A percentile compares a stretch with the other conserved stretches of the same genome.
Evolutionary conservation across 2,113 vertebrate genomes (phyloP).

Genomic region (Cariama cristata): DNA sequence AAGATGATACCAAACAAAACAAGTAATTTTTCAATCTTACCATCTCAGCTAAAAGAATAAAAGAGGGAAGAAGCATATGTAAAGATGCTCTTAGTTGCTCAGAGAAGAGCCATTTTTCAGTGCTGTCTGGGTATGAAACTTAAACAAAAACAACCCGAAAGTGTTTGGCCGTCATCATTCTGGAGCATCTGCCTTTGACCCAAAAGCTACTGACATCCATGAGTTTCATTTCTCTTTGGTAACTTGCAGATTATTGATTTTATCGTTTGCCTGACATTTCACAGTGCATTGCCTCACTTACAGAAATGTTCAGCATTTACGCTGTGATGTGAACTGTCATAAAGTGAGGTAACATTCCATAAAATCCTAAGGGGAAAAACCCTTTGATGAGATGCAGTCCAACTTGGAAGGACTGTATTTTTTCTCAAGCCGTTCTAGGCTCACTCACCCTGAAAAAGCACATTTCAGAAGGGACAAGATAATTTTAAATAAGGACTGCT

Average conservation of each 20-base stretch:
- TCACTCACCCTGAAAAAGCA: conserved; percentile 55
- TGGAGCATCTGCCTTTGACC: conserved; percentile 33
- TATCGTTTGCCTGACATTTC: conserved; percentile 70
- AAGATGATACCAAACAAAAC: conserved; percentile 15
- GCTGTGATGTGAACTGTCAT: conserved; percentile 64
- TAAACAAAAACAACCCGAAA: neutral
- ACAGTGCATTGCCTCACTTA: conserved; percentile 65
- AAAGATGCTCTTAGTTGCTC: neutral
- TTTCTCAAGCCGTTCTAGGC: conserved; percentile 32
- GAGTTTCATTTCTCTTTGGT: conserved; percentile 59
- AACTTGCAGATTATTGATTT: conserved; percentile 74
- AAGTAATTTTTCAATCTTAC: neutral
- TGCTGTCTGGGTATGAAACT: neutral
- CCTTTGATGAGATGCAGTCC: conserved; percentile 55
- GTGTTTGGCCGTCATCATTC: neutral
- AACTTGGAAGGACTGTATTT: conserved; percentile 52
- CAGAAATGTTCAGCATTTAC: conserved; percentile 60
- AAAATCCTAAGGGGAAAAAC: conserved; percentile 72
- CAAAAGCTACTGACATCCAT: conserved; percentile 43
- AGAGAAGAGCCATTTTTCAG: neutral
- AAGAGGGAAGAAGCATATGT: neutral
- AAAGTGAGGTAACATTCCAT: conserved; percentile 73
- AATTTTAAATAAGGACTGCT: conserved; percentile 10
- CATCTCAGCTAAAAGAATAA: neutral
- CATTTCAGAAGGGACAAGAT: conserved; percentile 29